A percentile compares a stretch with the other conserved stretches of the same genome.
phyloP scores from a whole-genome alignment of 1,140 invertebrate species.

The Eriosoma lanigerum region DNA sequence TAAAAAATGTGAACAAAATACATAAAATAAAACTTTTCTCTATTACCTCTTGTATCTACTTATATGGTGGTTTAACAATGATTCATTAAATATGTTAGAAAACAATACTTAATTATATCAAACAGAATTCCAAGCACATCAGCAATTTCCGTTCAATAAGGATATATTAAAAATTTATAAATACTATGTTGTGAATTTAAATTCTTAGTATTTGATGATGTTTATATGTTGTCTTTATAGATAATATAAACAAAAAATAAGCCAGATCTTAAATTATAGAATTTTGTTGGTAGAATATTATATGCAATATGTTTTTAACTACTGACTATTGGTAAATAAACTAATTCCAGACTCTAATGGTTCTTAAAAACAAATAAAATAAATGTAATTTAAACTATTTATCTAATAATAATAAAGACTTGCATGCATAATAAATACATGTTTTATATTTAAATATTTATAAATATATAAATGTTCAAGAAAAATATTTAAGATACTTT shows the following conservation, averaged over 20 bases:
- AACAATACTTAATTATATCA: not conserved
- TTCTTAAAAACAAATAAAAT: constrained; percentile 26
- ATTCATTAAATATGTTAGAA: not conserved
- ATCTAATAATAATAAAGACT: constrained; percentile 1
- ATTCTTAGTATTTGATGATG: constrained; percentile 7
- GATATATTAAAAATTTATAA: constrained; percentile 6
- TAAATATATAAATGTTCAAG: not conserved
- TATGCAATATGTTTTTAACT: constrained; percentile 6
- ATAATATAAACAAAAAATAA: constrained; percentile 32
- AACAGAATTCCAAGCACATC: not conserved
- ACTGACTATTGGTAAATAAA: constrained; percentile 19
- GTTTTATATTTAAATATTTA: not conserved
- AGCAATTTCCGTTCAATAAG: not conserved
- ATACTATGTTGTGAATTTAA: not conserved
- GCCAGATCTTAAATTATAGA: not conserved
- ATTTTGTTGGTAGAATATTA: not conserved
- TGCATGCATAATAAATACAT: not conserved
- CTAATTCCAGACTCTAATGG: not conserved
- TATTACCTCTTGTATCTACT: not conserved
- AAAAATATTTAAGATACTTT: not conserved
- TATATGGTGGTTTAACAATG: not conserved
- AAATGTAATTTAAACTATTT: not conserved
- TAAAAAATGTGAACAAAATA: too few species aligned
- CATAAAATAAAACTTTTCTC: not conserved
- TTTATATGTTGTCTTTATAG: not conserved